Evolutionary conservation across 2,888 invertebrate genomes (phyloP).

Genomic region (Hyposoter dolosus): DNA sequence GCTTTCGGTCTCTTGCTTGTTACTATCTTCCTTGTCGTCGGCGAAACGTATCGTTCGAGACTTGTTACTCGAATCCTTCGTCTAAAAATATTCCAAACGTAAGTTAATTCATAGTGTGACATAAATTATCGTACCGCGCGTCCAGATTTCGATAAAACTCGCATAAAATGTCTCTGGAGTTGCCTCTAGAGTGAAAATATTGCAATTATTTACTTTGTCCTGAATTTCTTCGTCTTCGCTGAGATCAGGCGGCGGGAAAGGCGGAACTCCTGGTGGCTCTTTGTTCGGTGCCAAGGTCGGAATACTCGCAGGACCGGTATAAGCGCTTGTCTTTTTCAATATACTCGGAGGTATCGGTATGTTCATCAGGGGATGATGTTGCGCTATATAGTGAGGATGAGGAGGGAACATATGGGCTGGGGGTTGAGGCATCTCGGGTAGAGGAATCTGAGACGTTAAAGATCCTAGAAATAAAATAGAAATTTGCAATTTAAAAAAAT

Average conservation of each 20-base stretch:
- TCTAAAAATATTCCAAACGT: slow-evolving; percentile 67
- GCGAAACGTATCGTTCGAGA: slow-evolving; percentile 88
- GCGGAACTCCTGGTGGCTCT: slow-evolving; percentile 95
- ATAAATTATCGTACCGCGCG: background rate
- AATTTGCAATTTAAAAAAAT: background rate
- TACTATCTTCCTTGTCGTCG: slow-evolving; percentile 87
- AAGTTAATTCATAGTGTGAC: background rate
- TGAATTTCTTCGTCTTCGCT: slow-evolving; percentile 87
- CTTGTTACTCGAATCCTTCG: slow-evolving; percentile 85
- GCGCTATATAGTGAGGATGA: slow-evolving; percentile 81
- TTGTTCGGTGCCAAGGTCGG: slow-evolving; percentile 84
- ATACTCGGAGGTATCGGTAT: slow-evolving; percentile 89
- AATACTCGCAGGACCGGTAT: slow-evolving; percentile 80
- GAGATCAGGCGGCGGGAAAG: slow-evolving; percentile 92
- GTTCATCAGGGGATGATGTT: slow-evolving; percentile 85
- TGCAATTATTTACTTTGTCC: slow-evolving; percentile 74
- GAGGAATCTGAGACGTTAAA: slow-evolving; percentile 87
- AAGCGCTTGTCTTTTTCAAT: slow-evolving; percentile 90
- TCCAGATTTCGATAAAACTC: background rate
- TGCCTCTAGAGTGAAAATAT: background rate
- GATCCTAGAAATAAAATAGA: slow-evolving; percentile 77
- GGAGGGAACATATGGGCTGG: slow-evolving; percentile 80
- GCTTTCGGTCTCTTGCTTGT: slow-evolving; percentile 84
- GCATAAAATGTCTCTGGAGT: background rate
- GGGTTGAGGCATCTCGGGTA: slow-evolving; percentile 85